Evolutionary conservation across 1,140 invertebrate genomes (phyloP), one percentile per base, ranked within the genome.

Genomic region (Lepeophtheirus salmonis): DNA sequence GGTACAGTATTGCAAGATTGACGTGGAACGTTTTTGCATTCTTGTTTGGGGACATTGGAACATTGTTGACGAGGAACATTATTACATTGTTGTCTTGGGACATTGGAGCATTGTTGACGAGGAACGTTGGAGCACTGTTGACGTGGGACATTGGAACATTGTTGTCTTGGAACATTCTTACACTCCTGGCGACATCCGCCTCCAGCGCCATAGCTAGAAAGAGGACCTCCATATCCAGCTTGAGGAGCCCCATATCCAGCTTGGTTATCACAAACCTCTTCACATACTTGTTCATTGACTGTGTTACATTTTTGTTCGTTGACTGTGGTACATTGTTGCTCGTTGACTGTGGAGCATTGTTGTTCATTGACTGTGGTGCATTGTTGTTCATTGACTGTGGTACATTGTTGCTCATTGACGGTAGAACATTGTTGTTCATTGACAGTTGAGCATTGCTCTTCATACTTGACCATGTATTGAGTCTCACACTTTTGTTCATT

Each of bases 401-500:
- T n/a, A n/a, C n/a, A n/a, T n/a, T n/a, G n/a, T n/a, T n/a, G n/a
- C n/a, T n/a, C n/a, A n/a, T n/a, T n/a, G 21, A 4, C 26, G 13
- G 13, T 57, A 12, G 13, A n/a, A 54, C 17, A 54, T 21, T 25
- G 21, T 23, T 54, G 52, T 20, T 56, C 55, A 3, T 56, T 23
- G 4, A 25, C 55, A 16, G 55, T 56, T 24, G 14, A 24, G 23
- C 57, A 59, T 18, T 53, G 56, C n/a, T 49, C 18, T 22, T 58
- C 25, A 41, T 60, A 53, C n/a, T 57, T 57, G 55, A 24, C 26
- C 55, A 57, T 57, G 24, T 57, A 59, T 50, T 59, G 23, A n/a
- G n/a, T 59, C 50, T 59, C 57, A 16, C 57, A 59, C 24, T 57
- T 57, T 24, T 57, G 55, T 24, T 25, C n/a, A n/a, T n/a, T n/a